Evolutionary conservation across 2,113 vertebrate species (phyloP).

Genomic region (Grus americana): DNA sequence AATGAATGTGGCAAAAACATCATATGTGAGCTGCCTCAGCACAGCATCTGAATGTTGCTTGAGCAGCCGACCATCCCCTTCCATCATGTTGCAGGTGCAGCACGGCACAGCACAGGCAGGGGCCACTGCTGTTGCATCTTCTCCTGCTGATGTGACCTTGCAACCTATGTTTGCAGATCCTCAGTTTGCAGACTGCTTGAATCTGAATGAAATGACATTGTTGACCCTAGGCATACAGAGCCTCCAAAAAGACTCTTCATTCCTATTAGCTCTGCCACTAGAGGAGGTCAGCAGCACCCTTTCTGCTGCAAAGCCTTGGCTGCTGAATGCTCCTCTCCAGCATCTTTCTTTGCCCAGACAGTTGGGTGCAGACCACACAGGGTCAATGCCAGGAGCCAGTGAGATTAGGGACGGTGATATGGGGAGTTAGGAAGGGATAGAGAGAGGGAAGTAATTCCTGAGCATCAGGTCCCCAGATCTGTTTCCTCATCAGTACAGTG

Average conservation of each 20-base stretch:
- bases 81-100: neutral
- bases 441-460: neutral
- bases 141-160: neutral
- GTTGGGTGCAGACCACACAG: neutral
- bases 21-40: neutral
- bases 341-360: neutral
- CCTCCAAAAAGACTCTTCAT: neutral
- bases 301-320: neutral
- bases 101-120: neutral
- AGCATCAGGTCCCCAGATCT: neutral
- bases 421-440: neutral
- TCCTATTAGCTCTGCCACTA: neutral
- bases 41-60: neutral
- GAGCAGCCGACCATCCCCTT: neutral
- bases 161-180: neutral
- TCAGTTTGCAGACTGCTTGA: neutral
- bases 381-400: neutral
- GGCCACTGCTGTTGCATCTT: neutral
- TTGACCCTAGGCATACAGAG: neutral
- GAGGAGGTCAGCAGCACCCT: neutral
- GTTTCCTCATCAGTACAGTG: neutral
- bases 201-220: accelerated
- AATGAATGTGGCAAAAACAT: neutral
- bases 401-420: neutral
- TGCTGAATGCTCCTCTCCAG: neutral